phyloP scores from a whole-genome alignment of 2,113 vertebrate genomes.

The Casuarius casuarius region DNA sequence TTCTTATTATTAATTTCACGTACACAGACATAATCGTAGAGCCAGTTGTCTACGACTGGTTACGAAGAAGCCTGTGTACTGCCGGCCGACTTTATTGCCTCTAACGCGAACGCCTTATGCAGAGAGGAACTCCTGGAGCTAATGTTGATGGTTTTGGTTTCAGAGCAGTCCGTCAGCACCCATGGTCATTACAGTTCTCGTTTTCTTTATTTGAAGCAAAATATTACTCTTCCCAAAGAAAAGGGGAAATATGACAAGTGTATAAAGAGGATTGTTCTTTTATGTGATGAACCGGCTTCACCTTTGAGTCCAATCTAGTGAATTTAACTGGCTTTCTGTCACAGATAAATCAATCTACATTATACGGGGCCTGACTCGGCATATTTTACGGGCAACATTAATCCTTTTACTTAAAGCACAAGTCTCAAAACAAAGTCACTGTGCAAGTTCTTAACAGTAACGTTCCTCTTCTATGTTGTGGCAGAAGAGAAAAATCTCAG shows the following conservation, averaged over 20 bases:
- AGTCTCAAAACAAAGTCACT: neutral
- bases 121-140: neutral
- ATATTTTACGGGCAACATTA: constrained; percentile 17
- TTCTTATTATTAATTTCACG: neutral
- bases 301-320: neutral
- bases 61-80: neutral
- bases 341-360: constrained; percentile 28
- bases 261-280: constrained; percentile 6
- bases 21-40: neutral
- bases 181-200: neutral
- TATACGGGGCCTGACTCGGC: neutral
- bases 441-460: neutral
- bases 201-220: neutral
- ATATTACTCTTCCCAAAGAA: neutral
- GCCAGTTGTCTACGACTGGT: neutral
- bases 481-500: neutral
- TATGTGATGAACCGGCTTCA: constrained; percentile 24
- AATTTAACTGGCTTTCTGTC: constrained; percentile 19
- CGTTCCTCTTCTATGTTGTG: neutral
- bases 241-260: neutral
- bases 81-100: neutral
- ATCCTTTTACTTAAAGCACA: constrained; percentile 5
- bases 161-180: neutral
- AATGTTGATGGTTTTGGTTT: neutral
- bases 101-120: constrained; percentile 22